Percentiles rank a stretch among this genome's conserved stretches.
phyloP scores from a whole-genome alignment of 1,140 invertebrate genomes.

The Leucophenga varia region DNA sequence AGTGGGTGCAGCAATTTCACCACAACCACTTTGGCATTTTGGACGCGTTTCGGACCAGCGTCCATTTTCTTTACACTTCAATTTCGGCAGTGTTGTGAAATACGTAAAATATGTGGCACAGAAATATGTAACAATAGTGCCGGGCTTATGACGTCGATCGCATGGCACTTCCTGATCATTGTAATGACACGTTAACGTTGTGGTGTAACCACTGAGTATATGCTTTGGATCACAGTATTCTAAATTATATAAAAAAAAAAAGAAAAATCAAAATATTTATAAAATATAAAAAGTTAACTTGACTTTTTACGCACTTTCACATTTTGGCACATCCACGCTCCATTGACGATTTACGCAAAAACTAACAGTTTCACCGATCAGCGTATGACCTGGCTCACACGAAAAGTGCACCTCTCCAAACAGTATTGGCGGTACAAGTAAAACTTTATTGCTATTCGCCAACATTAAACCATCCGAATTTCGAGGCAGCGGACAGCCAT shows the following conservation, averaged over 20 bases:
- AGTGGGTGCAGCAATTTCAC: conserved; percentile 32
- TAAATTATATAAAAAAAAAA: too few relatives aligned
- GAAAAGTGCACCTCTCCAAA: conserved; percentile 22
- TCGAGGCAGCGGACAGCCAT: conserved; percentile 24
- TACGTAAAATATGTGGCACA: conserved; percentile 39
- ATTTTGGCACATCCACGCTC: conserved; percentile 27
- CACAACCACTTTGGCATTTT: conserved; percentile 34
- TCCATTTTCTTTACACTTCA: conserved; percentile 28
- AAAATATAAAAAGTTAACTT: neutral
- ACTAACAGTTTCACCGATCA: conserved; percentile 21
- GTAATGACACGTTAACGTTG: conserved; percentile 18
- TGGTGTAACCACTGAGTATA: conserved; percentile 30
- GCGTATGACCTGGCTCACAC: conserved; percentile 19
- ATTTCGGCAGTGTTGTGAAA: conserved; percentile 7
- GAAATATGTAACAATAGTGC: conserved; percentile 29
- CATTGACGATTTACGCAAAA: conserved; percentile 26
- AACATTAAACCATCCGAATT: conserved; percentile 1
- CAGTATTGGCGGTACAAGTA: too few relatives aligned
- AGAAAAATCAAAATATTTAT: neutral
- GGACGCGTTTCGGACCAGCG: conserved; percentile 25
- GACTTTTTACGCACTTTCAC: conserved; percentile 33
- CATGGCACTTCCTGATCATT: conserved; percentile 26
- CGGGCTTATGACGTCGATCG: conserved; percentile 22
- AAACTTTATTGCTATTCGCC: conserved; percentile 17
- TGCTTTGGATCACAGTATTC: conserved; percentile 28